Conservation (phyloP, 1,140 invertebrate species). For the Pogonomyrmex barbatus region DNA sequence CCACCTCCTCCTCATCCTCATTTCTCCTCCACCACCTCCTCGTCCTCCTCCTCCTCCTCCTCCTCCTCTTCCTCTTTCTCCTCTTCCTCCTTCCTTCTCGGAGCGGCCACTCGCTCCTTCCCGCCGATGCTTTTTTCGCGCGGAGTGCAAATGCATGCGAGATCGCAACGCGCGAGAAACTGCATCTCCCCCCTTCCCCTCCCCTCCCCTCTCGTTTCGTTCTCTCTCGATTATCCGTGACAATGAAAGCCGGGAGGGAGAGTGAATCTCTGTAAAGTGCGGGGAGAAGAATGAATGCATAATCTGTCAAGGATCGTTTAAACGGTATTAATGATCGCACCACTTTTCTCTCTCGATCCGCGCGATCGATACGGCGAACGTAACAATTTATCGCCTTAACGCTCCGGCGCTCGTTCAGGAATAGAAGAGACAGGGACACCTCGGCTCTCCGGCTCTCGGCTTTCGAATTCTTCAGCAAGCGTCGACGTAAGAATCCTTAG, state of each 20-base stretch:
- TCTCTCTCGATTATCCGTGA: slow-evolving; percentile 69
- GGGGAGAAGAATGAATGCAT: slow-evolving; percentile 54
- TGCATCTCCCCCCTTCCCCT: slow-evolving; percentile 36
- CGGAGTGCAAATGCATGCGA: slow-evolving; percentile 75
- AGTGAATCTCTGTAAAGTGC: neutral
- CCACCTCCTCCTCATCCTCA: slow-evolving; percentile 32
- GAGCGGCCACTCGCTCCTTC: slow-evolving; percentile 50
- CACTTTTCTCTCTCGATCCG: slow-evolving; percentile 26
- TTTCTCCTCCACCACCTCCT: neutral
- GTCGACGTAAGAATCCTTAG: neutral
- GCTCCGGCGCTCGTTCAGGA: neutral
- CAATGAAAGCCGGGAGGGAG: slow-evolving; percentile 59
- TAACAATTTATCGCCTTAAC: slow-evolving; percentile 4
- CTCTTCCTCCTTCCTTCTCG: slow-evolving; percentile 35
- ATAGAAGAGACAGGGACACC: neutral
- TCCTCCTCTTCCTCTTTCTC: neutral
- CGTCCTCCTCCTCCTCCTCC: slow-evolving; percentile 5
- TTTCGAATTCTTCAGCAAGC: neutral
- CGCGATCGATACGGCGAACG: neutral
- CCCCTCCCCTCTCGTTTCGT: neutral
- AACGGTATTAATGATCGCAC: slow-evolving; percentile 14
- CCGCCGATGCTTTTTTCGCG: slow-evolving; percentile 69
- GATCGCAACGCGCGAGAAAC: slow-evolving; percentile 71
- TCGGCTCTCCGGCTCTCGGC: neutral
- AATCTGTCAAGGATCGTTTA: slow-evolving; percentile 54